Evolutionary conservation across 1,140 invertebrate species (phyloP).

Genomic region (Cotesia typhae): DNA sequence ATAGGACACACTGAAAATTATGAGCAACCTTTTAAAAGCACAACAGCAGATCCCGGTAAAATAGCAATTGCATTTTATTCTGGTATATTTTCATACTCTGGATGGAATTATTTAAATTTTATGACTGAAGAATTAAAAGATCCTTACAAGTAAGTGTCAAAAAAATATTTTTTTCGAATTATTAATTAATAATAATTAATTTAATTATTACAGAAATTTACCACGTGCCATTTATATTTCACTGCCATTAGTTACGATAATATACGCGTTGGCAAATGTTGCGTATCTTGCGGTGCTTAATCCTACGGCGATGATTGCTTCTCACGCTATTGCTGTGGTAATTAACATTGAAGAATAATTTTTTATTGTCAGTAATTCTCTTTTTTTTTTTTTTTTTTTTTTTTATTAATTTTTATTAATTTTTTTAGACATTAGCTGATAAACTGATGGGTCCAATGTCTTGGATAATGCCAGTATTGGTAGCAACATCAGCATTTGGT

Average conservation of each 20-base stretch:
- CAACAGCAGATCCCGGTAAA: constrained; percentile 81
- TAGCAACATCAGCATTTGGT: constrained; percentile 86
- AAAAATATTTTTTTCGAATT: neutral
- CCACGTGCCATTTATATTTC: constrained; percentile 95
- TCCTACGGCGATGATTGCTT: constrained; percentile 81
- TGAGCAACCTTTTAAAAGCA: constrained; percentile 79
- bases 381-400: neutral
- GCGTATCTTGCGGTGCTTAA: constrained; percentile 93
- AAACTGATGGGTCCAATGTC: constrained; percentile 75
- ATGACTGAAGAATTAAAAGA: constrained; percentile 96
- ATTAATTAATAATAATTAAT: constrained; percentile 14
- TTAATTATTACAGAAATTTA: constrained; percentile 75
- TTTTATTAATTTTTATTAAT: constrained; percentile 7
- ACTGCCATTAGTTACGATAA: constrained; percentile 86
- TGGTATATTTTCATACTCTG: constrained; percentile 96
- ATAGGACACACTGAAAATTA: constrained; percentile 77
- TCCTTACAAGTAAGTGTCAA: constrained; percentile 80
- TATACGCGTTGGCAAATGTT: constrained; percentile 93
- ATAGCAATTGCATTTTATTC: constrained; percentile 93
- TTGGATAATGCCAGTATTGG: constrained; percentile 85
- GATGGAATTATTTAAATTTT: constrained; percentile 97
- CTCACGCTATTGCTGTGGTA: constrained; percentile 94
- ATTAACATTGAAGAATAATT: constrained; percentile 54
- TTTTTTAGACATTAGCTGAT: constrained; percentile 81
- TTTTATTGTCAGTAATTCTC: too few relatives aligned